A percentile compares a stretch with the other conserved stretches of the same genome.
These are phyloP conservation scores for Numida meleagris DNA, from an alignment of 2,113 vertebrate genomes.

Conservation along the genomic window DNA sequence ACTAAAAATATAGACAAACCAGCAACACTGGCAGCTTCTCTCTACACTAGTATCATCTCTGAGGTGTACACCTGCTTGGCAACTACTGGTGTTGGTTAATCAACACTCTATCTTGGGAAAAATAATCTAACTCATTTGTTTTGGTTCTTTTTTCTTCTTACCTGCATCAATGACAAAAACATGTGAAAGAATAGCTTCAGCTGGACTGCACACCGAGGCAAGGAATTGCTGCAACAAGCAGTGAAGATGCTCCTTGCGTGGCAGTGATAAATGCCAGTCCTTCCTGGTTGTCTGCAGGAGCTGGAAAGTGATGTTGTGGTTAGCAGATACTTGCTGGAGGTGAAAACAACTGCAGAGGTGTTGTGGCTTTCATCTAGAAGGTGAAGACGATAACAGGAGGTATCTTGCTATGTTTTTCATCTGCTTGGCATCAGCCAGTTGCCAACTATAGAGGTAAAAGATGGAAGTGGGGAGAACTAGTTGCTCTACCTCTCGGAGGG, in stretches of 20 bases:
- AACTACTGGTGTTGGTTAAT: neutral
- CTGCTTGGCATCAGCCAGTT: neutral
- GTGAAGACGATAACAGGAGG: neutral
- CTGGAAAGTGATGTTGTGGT: neutral
- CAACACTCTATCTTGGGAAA: neutral
- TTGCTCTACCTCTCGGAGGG: neutral
- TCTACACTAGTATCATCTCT: neutral
- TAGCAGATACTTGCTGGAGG: neutral
- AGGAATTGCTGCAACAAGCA: neutral
- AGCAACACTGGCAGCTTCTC: neutral
- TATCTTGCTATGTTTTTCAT: neutral
- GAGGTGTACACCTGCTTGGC: slow-evolving; percentile 25
- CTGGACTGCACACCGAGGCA: neutral
- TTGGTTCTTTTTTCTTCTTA: neutral
- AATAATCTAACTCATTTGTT: neutral
- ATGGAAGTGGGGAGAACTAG: neutral
- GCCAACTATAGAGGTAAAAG: neutral
- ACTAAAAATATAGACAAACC: neutral
- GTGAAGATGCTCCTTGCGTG: rapidly evolving
- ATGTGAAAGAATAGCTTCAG: neutral
- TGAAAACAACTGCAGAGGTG: neutral
- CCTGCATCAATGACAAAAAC: neutral
- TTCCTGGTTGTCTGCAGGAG: neutral
- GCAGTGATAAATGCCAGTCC: neutral
- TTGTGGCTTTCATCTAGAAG: neutral